Base-by-base conservation (phyloP, 2,888 invertebrate genomes). In the Papilio protenor region DNA sequence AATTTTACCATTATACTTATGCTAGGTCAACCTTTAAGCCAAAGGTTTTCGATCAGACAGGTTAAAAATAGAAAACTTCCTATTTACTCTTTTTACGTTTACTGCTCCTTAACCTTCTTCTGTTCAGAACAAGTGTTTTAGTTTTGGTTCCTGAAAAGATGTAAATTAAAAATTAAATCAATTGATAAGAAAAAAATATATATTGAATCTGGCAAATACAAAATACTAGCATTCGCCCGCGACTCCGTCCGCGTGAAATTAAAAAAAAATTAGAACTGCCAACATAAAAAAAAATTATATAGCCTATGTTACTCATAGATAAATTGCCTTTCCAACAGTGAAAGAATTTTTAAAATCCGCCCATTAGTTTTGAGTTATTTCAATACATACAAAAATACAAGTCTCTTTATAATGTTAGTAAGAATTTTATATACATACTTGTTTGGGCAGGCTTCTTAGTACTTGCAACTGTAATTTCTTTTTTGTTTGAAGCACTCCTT, bases 71-170 rank as follows among this genome's bases (percentile, higher is more conserved):
- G 64, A 77, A 72, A 33, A 77, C 21, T 49, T n/a, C 11, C 77
- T 75, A 21, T 84, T 82, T 85, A 73, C 86, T 79, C 76, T 87
- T 88, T 80, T 87, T 87, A 73, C 92, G 90, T 79, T 87, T 89
- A 82, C 91, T 90, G 82, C 94, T 94, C 70, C 94, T 87, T 64
- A 94, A 81, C 33, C 87, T 81, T 79, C 90, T 85, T 78, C 91
- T 87, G 80, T 91, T 91, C 45, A 81, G 86, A 49, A 87, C 85
- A 5, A 88, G 85, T 66, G 81, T 74, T 2, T 83, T 80, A 49
- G 81, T 83, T 77, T 80, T 85, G 52, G 88, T 80, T 86, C 87
- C 92, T 93, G 88, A 75, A 89, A 89, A 71, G 23, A 11, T 71
- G 73, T 5, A 75, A 78, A 64, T 61, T 14, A n/a, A 52, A 40